phyloP scores from a whole-genome alignment of 2,888 invertebrate genomes.

The Phrixothrix hirtus region DNA sequence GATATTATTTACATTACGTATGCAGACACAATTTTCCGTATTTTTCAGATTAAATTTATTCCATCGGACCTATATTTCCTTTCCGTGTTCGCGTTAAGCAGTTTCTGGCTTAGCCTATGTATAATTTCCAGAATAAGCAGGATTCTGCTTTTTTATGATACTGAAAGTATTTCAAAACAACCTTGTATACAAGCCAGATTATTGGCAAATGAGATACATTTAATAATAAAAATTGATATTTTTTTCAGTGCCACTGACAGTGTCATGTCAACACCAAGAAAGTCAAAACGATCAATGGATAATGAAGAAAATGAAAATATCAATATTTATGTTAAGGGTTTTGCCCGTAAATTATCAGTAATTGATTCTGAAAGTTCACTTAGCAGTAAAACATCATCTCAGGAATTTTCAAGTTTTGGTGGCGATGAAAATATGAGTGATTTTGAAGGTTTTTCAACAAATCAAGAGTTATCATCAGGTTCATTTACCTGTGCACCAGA shows the following conservation, averaged over 20 bases:
- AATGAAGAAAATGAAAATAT: constrained; percentile 21
- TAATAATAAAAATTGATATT: no score
- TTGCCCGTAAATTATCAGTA: constrained; percentile 14
- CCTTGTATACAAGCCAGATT: no score
- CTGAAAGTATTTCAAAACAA: no score
- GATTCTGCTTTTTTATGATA: no score
- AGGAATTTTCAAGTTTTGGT: constrained; percentile 15
- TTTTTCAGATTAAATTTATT: no score
- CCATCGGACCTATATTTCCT: no score
- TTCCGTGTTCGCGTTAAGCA: no score
- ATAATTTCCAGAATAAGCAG: no score
- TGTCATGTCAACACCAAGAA: constrained; percentile 14
- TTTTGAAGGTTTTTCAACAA: constrained; percentile 8
- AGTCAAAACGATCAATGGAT: constrained; percentile 16
- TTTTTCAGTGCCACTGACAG: neutral
- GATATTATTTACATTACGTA: no score
- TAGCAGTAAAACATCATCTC: constrained; percentile 18
- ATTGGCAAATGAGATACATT: no score
- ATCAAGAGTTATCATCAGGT: constrained; percentile 5
- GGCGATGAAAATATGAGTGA: constrained; percentile 22
- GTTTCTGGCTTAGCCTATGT: no score
- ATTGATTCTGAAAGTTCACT: constrained; percentile 27
- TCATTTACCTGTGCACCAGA: constrained; percentile 5
- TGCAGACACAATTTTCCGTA: no score
- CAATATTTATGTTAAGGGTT: constrained; percentile 14